Base-by-base conservation (phyloP, 2,113 vertebrate species). In the Hemichromis elongatus region DNA sequence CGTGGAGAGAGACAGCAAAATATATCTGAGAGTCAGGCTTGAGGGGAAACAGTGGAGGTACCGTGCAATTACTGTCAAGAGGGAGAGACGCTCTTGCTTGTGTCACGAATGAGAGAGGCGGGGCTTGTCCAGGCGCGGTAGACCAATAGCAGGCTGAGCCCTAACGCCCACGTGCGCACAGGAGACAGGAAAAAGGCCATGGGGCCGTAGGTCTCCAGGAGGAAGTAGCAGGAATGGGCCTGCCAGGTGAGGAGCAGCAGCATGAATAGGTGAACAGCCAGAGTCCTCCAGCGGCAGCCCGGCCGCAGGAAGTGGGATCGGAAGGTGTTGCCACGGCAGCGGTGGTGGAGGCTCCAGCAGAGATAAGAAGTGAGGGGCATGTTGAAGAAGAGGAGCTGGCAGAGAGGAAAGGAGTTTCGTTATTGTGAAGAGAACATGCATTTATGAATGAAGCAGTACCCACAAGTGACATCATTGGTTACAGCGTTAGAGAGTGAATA, bases 381-480 rank as follows among this genome's bases (percentile, higher is more conserved):
- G 94, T 99, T 99, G 95, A 99, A 99, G 95, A 99, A 98, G 5
- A 96, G 6, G 88, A 99, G 53, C 99, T 99, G 94, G 26, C 88
- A 93, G 87, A 75, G 53, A 86, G 45, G 26, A 61, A 47, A 68
- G 30, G 3, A 66, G 47, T 77, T 40, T 40, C 19, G 79, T 75
- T 54, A 24, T 84, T 35, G 16, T n/a, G 84, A 86, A 81, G 45
- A 79, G 82, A 86, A 81, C 56, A 77, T n/a, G 8, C 33, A 63
- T 50, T 53, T 50, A 73, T 73, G 24, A 73, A 28, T 47, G 68
- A 73, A 47, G 24, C 24, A 73, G 24, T 47, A 47, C 40, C 21
- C 66, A 47, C 18, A 66, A 11, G n/a, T 66, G 37, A 37, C 45
- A 47, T 47, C 5, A 18, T 47, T 28, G 40, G 14, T 28, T 73